Evolutionary conservation across 1,140 invertebrate genomes (phyloP).

Genomic region (Trinorchestia longiramus): DNA sequence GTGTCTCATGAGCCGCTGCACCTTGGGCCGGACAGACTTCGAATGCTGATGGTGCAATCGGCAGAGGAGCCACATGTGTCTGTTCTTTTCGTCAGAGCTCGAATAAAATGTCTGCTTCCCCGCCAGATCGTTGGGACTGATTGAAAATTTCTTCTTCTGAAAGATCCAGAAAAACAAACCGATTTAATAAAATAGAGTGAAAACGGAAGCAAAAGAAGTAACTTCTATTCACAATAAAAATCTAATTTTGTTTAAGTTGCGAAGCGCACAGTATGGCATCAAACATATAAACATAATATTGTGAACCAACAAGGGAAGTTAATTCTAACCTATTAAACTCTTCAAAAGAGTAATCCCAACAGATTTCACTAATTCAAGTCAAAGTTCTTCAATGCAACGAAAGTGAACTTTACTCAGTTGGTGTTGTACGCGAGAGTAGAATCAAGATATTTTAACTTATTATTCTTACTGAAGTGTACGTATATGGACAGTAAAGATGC

Average conservation of each 20-base stretch:
- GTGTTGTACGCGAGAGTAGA: too few relatives aligned
- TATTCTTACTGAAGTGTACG: too few relatives aligned
- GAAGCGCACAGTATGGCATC: background rate
- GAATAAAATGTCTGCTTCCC: constrained; percentile 89
- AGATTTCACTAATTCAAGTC: too few relatives aligned
- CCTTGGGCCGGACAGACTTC: constrained; percentile 89
- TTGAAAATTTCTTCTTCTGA: constrained; percentile 95
- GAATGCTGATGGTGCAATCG: constrained; percentile 94
- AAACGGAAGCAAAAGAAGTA: background rate
- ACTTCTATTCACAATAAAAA: background rate
- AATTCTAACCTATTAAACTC: too few relatives aligned
- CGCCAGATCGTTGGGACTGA: constrained; percentile 82
- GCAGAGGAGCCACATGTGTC: constrained; percentile 88
- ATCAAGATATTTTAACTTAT: too few relatives aligned
- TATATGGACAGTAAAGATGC: too few relatives aligned
- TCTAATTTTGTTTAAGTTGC: background rate
- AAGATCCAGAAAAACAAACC: constrained; percentile 60
- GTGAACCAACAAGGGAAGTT: too few relatives aligned
- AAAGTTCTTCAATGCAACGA: too few relatives aligned
- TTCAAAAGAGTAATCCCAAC: too few relatives aligned
- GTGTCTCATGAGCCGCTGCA: constrained; percentile 81
- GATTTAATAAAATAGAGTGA: background rate
- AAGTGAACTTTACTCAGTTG: too few relatives aligned
- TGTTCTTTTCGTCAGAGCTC: constrained; percentile 90
- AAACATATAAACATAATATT: background rate